Evolutionary conservation across 2,888 invertebrate genomes (phyloP).

Genomic region (Sarcophaga variegata): DNA sequence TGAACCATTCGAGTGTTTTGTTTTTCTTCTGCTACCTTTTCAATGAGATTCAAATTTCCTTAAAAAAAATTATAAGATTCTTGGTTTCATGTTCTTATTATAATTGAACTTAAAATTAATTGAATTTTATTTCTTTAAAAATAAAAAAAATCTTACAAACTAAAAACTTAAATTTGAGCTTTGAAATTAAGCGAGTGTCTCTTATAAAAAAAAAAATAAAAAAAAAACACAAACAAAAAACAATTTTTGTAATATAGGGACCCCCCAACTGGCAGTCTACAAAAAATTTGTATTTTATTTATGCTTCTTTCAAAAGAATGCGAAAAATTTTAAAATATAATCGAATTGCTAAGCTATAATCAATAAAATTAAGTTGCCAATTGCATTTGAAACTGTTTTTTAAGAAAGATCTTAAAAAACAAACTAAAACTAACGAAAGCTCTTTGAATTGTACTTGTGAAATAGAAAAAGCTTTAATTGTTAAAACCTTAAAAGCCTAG

Average conservation of each 20-base stretch:
- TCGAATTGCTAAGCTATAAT: not conserved
- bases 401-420: not conserved
- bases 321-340: not conserved
- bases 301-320: not conserved
- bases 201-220: slow-evolving; percentile 19
- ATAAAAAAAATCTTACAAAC: slow-evolving; percentile 23
- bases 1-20: slow-evolving; percentile 39
- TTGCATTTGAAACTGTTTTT: not conserved
- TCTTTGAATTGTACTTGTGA: slow-evolving; percentile 15
- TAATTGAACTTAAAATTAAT: no score
- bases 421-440: slow-evolving; percentile 28
- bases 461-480: slow-evolving; percentile 4
- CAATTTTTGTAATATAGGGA: not conserved
- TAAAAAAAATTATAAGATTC: not conserved
- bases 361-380: slow-evolving; percentile 13
- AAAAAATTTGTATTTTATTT: no score
- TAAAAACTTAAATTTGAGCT: slow-evolving; percentile 61
- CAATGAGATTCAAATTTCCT: slow-evolving; percentile 56
- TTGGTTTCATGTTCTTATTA: no score
- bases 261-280: not conserved
- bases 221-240: slow-evolving; percentile 6
- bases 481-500: slow-evolving; percentile 3
- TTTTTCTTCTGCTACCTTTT: not conserved
- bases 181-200: slow-evolving; percentile 57
- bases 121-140: slow-evolving; percentile 9